Evolutionary conservation across 2,888 invertebrate genomes (phyloP).

Genomic region (Pollenia angustigena): DNA sequence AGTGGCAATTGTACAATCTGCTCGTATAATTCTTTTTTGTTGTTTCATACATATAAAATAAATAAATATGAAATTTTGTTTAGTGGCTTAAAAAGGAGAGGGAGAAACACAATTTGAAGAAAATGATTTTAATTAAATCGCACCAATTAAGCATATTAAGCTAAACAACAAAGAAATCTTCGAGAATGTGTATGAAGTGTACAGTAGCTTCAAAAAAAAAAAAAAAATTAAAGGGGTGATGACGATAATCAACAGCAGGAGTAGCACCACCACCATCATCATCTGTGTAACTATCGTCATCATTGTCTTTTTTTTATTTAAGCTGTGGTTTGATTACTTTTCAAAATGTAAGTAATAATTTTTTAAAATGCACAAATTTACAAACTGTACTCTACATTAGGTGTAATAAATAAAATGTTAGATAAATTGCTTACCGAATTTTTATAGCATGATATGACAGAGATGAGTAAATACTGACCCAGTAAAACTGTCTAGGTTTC

Average conservation of each 20-base stretch:
- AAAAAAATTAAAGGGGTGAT: slow-evolving; percentile 49
- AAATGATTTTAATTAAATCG: slow-evolving; percentile 84
- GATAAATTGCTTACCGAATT: too few relatives aligned
- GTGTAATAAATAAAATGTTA: too few relatives aligned
- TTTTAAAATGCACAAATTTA: background rate
- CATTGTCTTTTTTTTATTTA: background rate
- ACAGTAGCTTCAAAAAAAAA: slow-evolving; percentile 1
- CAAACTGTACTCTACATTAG: slow-evolving; percentile 3
- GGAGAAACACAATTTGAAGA: slow-evolving; percentile 65
- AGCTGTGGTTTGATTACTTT: slow-evolving; percentile 7
- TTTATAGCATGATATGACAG: too few relatives aligned
- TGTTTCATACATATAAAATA: background rate
- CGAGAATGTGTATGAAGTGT: slow-evolving; percentile 13
- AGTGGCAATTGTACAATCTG: slow-evolving; percentile 63
- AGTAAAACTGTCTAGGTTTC: too few relatives aligned
- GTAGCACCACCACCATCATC: slow-evolving; percentile 6
- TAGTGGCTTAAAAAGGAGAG: background rate
- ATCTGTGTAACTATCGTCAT: background rate
- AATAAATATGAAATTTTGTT: background rate
- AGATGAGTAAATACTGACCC: too few relatives aligned
- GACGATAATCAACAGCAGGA: slow-evolving; percentile 47
- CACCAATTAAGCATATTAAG: slow-evolving; percentile 82
- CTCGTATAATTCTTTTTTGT: background rate
- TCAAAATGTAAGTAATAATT: slow-evolving; percentile 19
- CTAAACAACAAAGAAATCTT: slow-evolving; percentile 72